phyloP scores from a whole-genome alignment of 37 sponge, comb jelly and placozoan genomes.

The Diacarnus erythraeanus region DNA sequence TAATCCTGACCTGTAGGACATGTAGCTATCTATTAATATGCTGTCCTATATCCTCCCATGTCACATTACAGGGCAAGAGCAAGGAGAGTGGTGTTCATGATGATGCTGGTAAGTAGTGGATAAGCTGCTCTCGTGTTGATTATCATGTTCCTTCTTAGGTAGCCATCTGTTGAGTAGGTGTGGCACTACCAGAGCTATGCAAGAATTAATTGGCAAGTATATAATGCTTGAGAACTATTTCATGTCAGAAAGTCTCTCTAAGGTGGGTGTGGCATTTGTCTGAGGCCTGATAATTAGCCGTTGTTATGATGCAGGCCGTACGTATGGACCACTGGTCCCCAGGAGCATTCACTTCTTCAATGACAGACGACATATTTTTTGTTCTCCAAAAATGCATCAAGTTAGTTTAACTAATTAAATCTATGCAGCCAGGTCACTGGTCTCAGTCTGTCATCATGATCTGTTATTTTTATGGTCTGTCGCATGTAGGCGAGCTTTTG shows the following conservation, averaged over 20 bases:
- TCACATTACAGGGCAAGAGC: too few species aligned
- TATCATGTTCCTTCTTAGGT: too few species aligned
- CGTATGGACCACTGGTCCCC: conserved; percentile 40
- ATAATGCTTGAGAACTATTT: conserved; percentile 81
- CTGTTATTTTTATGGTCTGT: neutral
- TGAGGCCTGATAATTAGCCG: neutral
- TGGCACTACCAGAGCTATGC: conserved; percentile 7
- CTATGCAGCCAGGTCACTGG: too few species aligned
- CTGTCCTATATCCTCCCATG: too few species aligned
- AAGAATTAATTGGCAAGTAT: conserved; percentile 83
- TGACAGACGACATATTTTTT: conserved; percentile 90
- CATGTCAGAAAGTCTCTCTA: conserved; percentile 73
- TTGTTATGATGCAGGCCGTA: conserved; percentile 70
- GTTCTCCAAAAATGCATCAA: conserved; percentile 79
- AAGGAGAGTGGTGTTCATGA: too few species aligned
- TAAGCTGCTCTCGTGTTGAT: too few species aligned
- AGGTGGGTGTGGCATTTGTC: conserved; percentile 46
- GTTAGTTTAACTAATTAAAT: conserved; percentile 21
- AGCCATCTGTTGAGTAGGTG: neutral
- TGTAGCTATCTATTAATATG: too few species aligned
- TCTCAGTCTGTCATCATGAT: too few species aligned
- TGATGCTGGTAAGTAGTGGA: too few species aligned
- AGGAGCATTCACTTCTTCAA: conserved; percentile 66
- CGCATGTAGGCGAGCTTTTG: conserved; percentile 53
- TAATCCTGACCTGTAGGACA: too few species aligned